phyloP scores from a whole-genome alignment of 2,888 invertebrate species.

The Nomada ruficornis region DNA sequence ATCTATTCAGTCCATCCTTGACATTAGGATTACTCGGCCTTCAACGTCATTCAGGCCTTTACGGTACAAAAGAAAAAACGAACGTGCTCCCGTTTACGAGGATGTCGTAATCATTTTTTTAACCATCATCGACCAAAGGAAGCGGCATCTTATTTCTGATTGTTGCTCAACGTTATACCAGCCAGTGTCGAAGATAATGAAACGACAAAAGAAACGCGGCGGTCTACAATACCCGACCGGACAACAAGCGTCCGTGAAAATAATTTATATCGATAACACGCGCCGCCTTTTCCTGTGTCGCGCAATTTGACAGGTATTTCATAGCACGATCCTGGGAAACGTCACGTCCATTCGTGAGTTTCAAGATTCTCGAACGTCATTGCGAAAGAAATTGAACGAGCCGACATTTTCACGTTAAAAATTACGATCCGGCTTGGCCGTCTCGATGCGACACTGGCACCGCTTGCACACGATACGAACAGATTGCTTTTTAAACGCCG shows the following conservation, averaged over 20 bases:
- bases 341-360: neutral
- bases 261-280: neutral
- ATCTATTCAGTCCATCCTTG: conserved; percentile 63
- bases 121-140: neutral
- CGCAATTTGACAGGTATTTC: neutral
- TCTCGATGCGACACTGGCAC: neutral
- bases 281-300: neutral
- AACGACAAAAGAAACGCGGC: neutral
- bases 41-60: conserved; percentile 62
- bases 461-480: neutral
- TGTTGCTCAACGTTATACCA: neutral
- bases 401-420: too few relatives aligned
- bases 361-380: neutral
- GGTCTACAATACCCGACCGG: neutral
- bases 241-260: neutral
- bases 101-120: conserved; percentile 28
- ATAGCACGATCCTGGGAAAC: neutral
- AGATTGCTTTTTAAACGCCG: conserved; percentile 6
- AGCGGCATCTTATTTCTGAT: neutral
- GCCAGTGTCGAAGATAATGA: neutral
- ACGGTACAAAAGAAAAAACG: conserved; percentile 32
- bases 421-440: too few relatives aligned
- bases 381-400: neutral
- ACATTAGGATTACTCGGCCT: conserved; percentile 70
- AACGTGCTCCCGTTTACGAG: conserved; percentile 27